phyloP scores from a whole-genome alignment of 2,113 vertebrate genomes.

The Loxodonta africana region DNA sequence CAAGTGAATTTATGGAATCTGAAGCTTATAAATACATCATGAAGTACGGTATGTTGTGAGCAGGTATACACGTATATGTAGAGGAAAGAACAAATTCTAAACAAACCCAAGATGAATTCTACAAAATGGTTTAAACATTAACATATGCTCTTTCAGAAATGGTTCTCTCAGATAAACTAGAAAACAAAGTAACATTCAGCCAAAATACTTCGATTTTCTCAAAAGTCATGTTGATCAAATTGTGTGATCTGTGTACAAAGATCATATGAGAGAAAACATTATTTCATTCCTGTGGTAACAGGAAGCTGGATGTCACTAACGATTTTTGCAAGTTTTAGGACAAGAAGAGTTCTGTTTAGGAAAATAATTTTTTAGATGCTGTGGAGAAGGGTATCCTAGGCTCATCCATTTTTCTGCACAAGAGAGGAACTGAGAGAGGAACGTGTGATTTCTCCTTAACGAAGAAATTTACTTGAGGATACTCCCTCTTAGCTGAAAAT shows the following conservation, averaged over 20 bases:
- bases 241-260: neutral
- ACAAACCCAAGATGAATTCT: neutral
- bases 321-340: neutral
- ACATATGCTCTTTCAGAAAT: neutral
- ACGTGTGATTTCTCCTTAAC: neutral
- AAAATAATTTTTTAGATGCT: neutral
- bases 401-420: neutral
- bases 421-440: neutral
- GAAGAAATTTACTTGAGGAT: neutral
- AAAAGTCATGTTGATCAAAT: constrained; percentile 6
- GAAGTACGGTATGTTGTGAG: neutral
- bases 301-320: constrained; percentile 58
- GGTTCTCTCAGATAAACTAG: neutral
- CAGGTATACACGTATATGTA: neutral
- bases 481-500: neutral
- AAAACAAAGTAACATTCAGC: neutral
- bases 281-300: constrained; percentile 29
- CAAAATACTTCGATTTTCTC: neutral
- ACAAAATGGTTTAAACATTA: neutral
- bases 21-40: neutral
- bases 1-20: neutral
- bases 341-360: neutral
- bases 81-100: neutral
- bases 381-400: neutral
- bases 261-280: constrained; percentile 58